A percentile compares a stretch with the other conserved stretches of the same genome.
These are phyloP conservation scores for Megaceryle maxima DNA, from an alignment of 2,113 vertebrate species.

Conservation along the genomic window DNA sequence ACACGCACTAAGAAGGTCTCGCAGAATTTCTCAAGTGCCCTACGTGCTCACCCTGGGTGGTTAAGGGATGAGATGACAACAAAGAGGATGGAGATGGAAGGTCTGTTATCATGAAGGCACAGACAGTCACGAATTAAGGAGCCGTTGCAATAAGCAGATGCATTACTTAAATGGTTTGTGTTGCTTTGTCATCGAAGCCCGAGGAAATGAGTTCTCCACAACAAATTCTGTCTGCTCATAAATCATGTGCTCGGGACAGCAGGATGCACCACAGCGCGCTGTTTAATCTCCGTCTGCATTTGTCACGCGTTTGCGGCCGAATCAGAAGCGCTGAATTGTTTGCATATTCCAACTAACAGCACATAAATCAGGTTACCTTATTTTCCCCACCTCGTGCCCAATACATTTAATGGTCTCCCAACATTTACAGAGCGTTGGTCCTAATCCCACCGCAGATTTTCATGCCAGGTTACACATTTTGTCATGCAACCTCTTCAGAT, in stretches of 20 bases:
- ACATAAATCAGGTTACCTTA: neutral
- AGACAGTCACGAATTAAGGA: neutral
- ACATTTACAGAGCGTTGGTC: neutral
- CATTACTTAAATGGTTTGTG: neutral
- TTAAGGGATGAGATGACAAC: neutral
- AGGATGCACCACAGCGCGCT: neutral
- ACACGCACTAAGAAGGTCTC: neutral
- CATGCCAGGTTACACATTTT: neutral
- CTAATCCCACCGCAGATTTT: neutral
- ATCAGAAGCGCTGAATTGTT: neutral
- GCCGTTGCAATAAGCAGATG: neutral
- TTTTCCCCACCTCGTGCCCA: neutral
- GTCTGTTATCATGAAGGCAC: neutral
- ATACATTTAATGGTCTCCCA: neutral
- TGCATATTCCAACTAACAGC: neutral
- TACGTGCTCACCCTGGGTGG: accelerated
- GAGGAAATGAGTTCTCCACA: neutral
- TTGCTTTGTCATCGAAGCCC: neutral
- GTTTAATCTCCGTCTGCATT: neutral
- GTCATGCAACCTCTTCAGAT: neutral
- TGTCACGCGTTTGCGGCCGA: neutral
- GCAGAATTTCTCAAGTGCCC: neutral
- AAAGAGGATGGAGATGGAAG: neutral
- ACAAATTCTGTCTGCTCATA: neutral
- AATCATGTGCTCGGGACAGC: neutral